phyloP scores from a whole-genome alignment of 2,797 vertebrate genomes.

The Zenarchopterus dispar region DNA sequence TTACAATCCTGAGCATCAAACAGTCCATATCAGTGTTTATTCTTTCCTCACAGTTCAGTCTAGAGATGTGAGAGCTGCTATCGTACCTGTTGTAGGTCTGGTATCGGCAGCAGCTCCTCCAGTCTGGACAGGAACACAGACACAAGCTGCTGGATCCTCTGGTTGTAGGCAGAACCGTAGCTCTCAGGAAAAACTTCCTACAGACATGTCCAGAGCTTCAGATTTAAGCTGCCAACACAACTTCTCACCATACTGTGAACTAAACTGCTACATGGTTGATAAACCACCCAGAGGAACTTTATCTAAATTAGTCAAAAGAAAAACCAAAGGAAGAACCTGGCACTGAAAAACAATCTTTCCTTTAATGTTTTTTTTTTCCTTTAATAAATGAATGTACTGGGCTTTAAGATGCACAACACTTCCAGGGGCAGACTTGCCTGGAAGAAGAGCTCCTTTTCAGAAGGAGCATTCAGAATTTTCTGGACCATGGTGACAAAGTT shows the following conservation, averaged over 20 bases:
- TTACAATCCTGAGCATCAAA: too few relatives aligned
- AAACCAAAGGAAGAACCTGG: too few relatives aligned
- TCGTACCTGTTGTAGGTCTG: constrained; percentile 65
- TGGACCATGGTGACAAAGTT: constrained; percentile 69
- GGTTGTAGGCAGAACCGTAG: constrained; percentile 59
- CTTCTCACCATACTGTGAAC: too few relatives aligned
- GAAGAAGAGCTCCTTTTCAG: constrained; percentile 70
- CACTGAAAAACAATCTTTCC: too few relatives aligned
- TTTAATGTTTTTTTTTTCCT: too few relatives aligned
- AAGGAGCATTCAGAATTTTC: constrained; percentile 60
- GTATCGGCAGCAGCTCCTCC: constrained; percentile 69
- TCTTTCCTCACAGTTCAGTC: background rate
- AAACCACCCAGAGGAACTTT: too few relatives aligned
- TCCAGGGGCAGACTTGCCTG: constrained; percentile 47
- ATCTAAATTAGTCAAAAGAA: too few relatives aligned
- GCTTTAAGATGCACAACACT: background rate
- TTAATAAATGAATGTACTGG: too few relatives aligned
- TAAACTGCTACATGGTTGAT: too few relatives aligned
- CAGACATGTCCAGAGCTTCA: constrained; percentile 16
- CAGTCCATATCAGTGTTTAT: too few relatives aligned
- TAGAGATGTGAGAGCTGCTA: background rate
- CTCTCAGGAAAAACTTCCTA: constrained; percentile 67
- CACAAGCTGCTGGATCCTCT: constrained; percentile 61
- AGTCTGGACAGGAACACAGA: constrained; percentile 63
- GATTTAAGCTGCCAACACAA: constrained; percentile 3